Evolutionary conservation across 92 coral and sea anemone species (phyloP), one percentile per base, ranked within the genome.

Genomic region (Porites divaricata): DNA sequence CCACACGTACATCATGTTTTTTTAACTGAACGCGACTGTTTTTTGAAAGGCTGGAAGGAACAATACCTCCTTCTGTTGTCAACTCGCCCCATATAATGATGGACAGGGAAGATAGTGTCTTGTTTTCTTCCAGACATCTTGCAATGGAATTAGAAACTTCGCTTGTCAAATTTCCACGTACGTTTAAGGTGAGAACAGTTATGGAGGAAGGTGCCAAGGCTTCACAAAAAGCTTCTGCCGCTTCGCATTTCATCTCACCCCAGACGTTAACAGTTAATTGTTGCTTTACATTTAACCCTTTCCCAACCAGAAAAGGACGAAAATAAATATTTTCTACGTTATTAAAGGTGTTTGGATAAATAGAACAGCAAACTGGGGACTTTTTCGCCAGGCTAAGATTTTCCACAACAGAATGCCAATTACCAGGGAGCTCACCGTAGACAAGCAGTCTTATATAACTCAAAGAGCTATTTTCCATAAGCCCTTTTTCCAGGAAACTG

Each of bases 271-370:
- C 16, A 9, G 78, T 70, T 35, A 70, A n/a, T 2, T 49, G 35
- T 48, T 81, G 74, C 45, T 58, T 0, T 24, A 9, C 1, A 4
- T 2, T 20, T 41, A 5, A 35, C 6, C 9, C 9, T 19, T 22
- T 25, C 21, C 19, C 35, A 5, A 11, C 45, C n/a, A 15, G 10
- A 20, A 79, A 9, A 2, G 85, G 63, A 70, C 19, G 13, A 58
- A 21, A 63, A 1, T 17, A 48, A 15, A 0, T 8, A 57, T 24
- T 10, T 21, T 15, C 17, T 20, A 81, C 57, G 57, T 21, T 61
- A 14, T 77, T 50, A 8, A 12, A 19, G 21, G 48, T 14, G 45
- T 71, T 56, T 81, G 85, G 85, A n/a, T 59, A 28, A 54, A 81
- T 21, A 5, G 8, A 11, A 41, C 20, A 24, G 16, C 15, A 10